phyloP scores from a whole-genome alignment of 1,140 invertebrate genomes.

The Aphaenogaster floridana region DNA sequence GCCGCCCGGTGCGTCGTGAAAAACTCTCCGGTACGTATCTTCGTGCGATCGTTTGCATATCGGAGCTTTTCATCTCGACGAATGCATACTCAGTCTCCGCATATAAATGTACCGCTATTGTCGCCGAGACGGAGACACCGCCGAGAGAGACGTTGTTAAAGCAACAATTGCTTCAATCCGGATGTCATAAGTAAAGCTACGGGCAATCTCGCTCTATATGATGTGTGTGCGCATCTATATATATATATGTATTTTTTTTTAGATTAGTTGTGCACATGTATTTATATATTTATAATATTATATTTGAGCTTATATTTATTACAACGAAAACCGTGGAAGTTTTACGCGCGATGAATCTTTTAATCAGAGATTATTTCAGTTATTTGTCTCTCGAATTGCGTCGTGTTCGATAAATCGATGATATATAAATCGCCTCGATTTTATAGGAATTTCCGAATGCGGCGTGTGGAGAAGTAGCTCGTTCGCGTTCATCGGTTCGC shows the following conservation, averaged over 20 bases:
- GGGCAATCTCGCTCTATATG: neutral
- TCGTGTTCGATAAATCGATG: slow-evolving; percentile 20
- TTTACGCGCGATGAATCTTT: slow-evolving; percentile 5
- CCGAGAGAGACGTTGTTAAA: slow-evolving; percentile 11
- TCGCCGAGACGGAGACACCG: slow-evolving; percentile 13
- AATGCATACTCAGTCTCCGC: slow-evolving; percentile 17
- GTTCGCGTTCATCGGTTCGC: slow-evolving; percentile 57
- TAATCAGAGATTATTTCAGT: slow-evolving; percentile 27
- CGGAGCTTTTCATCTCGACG: slow-evolving; percentile 34
- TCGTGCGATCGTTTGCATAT: slow-evolving; percentile 51
- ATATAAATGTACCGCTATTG: slow-evolving; percentile 41
- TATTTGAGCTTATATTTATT: neutral
- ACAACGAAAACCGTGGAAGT: neutral
- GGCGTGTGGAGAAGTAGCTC: slow-evolving; percentile 33
- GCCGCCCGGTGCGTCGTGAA: slow-evolving; percentile 25
- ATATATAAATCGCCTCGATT: slow-evolving; percentile 50
- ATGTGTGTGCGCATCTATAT: no score
- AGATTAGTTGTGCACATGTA: neutral
- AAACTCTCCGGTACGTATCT: slow-evolving; percentile 38
- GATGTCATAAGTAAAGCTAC: neutral
- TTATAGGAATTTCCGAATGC: slow-evolving; percentile 37
- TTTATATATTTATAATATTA: slow-evolving; percentile 1
- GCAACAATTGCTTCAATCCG: slow-evolving; percentile 25
- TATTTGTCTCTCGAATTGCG: slow-evolving; percentile 9
- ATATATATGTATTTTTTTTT: neutral